These are phyloP conservation scores for Athrips mouffetella DNA, from an alignment of 2,888 invertebrate species.

Conservation along the genomic window DNA sequence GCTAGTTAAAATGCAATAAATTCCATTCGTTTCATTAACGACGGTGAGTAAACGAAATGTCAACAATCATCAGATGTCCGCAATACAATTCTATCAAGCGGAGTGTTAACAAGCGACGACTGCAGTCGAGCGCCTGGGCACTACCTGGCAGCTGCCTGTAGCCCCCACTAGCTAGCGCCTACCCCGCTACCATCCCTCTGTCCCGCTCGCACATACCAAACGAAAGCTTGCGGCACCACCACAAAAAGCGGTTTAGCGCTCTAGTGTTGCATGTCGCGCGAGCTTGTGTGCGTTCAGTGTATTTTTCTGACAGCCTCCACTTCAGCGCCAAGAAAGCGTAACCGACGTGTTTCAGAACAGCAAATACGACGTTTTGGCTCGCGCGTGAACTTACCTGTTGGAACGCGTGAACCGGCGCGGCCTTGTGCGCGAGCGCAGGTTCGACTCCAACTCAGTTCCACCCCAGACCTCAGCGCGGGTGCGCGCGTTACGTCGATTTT, in stretches of 20 bases:
- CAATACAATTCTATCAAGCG: slow-evolving; percentile 61
- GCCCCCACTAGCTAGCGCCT: slow-evolving; percentile 60
- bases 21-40: slow-evolving; percentile 34
- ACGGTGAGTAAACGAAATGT: slow-evolving; percentile 45
- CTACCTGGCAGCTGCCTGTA: slow-evolving; percentile 74
- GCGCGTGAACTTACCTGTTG: slow-evolving; percentile 75
- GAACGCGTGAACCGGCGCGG: slow-evolving; percentile 80
- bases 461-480: slow-evolving; percentile 69
- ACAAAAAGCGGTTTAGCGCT: slow-evolving; percentile 74
- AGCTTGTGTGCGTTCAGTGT: slow-evolving; percentile 59
- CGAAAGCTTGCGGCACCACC: slow-evolving; percentile 58
- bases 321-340: slow-evolving; percentile 49
- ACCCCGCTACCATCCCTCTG: slow-evolving; percentile 61
- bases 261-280: slow-evolving; percentile 47
- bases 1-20: slow-evolving; percentile 25
- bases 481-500: slow-evolving; percentile 57
- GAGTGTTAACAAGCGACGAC: slow-evolving; percentile 72
- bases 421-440: slow-evolving; percentile 80
- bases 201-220: slow-evolving; percentile 58
- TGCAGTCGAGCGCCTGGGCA: slow-evolving; percentile 63
- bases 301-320: slow-evolving; percentile 72
- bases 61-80: slow-evolving; percentile 53
- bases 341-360: slow-evolving; percentile 43
- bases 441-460: slow-evolving; percentile 71
- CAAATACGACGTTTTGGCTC: slow-evolving; percentile 55